Evolutionary conservation across 2,113 vertebrate species (phyloP).

Genomic region (Perca schrenkii): DNA sequence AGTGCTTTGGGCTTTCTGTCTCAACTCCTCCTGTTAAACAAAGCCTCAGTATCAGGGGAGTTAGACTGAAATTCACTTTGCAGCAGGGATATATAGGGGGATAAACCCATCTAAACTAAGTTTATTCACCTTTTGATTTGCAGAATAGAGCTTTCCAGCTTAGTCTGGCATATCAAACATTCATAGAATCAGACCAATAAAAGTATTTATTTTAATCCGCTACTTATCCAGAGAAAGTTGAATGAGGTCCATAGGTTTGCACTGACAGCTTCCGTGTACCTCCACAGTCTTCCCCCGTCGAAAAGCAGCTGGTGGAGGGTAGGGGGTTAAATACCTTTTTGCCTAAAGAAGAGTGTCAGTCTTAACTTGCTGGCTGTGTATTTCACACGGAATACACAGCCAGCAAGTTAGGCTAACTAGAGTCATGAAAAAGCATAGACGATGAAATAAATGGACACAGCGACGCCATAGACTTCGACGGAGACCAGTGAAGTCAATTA

Average conservation of each 20-base stretch:
- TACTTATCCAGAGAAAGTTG: conserved; percentile 1
- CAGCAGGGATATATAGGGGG: conserved; percentile 35
- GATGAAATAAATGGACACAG: too few species aligned
- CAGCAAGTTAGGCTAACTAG: neutral
- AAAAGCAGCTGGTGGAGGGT: neutral
- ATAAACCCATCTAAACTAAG: conserved; percentile 57
- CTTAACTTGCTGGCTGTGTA: neutral
- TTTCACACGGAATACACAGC: too few species aligned
- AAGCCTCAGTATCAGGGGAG: conserved; percentile 66
- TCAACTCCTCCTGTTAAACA: conserved; percentile 67
- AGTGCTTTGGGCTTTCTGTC: conserved; percentile 70
- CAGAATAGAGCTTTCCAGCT: neutral
- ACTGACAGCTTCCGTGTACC: neutral
- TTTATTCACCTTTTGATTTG: conserved; percentile 65
- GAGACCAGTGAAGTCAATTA: too few species aligned
- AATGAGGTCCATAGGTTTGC: conserved; percentile 1
- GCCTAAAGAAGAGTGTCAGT: neutral
- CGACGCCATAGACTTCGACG: too few species aligned
- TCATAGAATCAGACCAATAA: conserved; percentile 20
- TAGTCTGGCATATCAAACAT: conserved; percentile 25
- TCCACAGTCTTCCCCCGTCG: neutral
- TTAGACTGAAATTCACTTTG: conserved; percentile 58
- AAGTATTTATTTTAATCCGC: conserved; percentile 35
- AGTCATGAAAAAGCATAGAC: neutral
- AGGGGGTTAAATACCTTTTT: conserved; percentile 1